Evolutionary conservation across 2,888 invertebrate genomes (phyloP).

Genomic region (Kuschelorhynchus macadamiae): DNA sequence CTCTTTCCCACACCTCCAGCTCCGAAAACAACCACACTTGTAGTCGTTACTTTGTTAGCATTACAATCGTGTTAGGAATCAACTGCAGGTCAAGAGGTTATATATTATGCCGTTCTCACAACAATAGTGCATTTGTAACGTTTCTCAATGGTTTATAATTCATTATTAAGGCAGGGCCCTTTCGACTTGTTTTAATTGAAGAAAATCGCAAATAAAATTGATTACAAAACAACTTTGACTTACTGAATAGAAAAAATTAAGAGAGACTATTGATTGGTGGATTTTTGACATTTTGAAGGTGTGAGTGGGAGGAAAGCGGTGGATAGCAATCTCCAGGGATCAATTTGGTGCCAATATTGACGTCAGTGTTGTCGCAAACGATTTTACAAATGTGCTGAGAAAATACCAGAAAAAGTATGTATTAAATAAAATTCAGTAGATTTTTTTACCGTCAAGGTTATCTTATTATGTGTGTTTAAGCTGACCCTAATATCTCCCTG

Average conservation of each 20-base stretch:
- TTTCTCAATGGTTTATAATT: neutral
- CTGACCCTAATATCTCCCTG: too few species aligned
- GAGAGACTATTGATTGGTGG: constrained; percentile 42
- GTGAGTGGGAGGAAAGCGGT: constrained; percentile 34
- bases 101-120: constrained; percentile 15
- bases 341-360: too few species aligned
- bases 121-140: neutral
- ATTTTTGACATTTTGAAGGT: constrained; percentile 33
- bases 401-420: too few species aligned
- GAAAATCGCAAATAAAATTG: constrained; percentile 6
- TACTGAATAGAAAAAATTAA: constrained; percentile 27
- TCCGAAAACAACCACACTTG: constrained; percentile 98
- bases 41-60: constrained; percentile 99
- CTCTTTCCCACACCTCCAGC: constrained; percentile 96
- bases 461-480: too few species aligned
- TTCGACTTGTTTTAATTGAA: neutral
- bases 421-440: too few species aligned
- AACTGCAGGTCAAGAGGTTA: constrained; percentile 34
- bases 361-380: too few species aligned
- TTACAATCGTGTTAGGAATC: constrained; percentile 73
- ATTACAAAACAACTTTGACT: constrained; percentile 20
- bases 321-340: too few species aligned
- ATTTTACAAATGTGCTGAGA: too few species aligned
- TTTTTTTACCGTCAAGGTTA: too few species aligned
- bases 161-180: constrained; percentile 20